A percentile compares a stretch with the other conserved stretches of the same genome.
Conservation (phyloP, 2,888 invertebrate species). For the Baccha elongata region DNA sequence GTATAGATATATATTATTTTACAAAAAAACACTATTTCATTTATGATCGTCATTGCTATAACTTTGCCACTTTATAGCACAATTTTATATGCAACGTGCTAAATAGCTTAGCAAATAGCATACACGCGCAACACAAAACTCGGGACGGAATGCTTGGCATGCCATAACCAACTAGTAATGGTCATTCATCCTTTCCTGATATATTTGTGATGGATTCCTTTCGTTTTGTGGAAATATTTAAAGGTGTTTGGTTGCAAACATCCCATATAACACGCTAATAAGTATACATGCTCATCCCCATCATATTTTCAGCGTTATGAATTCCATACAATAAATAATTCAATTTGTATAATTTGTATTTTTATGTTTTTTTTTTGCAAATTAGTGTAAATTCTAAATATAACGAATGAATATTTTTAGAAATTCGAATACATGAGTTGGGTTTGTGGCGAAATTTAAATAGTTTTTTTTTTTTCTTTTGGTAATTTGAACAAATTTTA, state of each 20-base stretch:
- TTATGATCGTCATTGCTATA: not conserved
- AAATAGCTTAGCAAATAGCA: conserved; percentile 2
- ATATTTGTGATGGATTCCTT: conserved; percentile 30
- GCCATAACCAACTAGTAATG: not conserved
- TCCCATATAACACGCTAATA: too few relatives aligned
- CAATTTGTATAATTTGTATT: conserved; percentile 17
- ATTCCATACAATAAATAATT: conserved; percentile 40
- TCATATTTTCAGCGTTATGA: conserved; percentile 4
- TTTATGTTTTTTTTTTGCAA: conserved; percentile 2
- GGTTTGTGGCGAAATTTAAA: not conserved
- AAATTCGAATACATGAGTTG: conserved; percentile 7
- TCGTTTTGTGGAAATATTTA: conserved; percentile 2
- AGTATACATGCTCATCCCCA: too few relatives aligned
- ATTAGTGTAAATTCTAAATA: conserved; percentile 29
- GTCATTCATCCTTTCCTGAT: conserved; percentile 17
- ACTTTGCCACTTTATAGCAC: not conserved
- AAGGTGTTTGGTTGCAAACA: conserved; percentile 52
- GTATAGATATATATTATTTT: conserved; percentile 30
- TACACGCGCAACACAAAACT: conserved; percentile 9
- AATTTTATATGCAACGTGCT: not conserved
- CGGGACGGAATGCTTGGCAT: not conserved
- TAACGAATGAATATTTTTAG: conserved; percentile 37
- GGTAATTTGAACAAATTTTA: conserved; percentile 14
- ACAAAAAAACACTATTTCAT: conserved; percentile 19
- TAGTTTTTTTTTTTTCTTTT: not conserved